Evolutionary conservation across 2,113 vertebrate genomes (phyloP).

Genomic region (Paramisgurnus dabryanus): DNA sequence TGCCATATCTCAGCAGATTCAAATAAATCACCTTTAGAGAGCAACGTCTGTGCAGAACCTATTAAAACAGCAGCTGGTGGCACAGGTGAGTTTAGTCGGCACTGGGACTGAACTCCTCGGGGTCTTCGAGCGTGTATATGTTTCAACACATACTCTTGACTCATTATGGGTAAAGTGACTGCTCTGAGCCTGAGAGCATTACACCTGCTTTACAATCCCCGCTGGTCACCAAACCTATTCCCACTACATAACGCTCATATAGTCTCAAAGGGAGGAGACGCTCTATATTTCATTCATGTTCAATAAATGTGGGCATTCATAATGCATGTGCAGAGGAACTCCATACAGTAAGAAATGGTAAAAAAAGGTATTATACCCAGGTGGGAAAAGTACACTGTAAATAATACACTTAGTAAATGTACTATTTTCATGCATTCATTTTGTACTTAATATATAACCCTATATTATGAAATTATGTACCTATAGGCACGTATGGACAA

Average conservation of each 20-base stretch:
- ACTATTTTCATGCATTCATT: no score
- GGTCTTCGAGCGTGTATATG: not conserved
- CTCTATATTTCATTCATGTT: slow-evolving; percentile 24
- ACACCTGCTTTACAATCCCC: slow-evolving; percentile 16
- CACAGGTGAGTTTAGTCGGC: slow-evolving; percentile 3
- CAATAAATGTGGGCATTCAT: not conserved
- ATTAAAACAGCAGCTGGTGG: not conserved
- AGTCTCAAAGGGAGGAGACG: not conserved
- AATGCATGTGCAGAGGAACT: not conserved
- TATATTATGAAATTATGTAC: no score
- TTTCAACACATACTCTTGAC: slow-evolving; percentile 13
- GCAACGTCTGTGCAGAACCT: not conserved
- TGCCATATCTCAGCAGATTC: slow-evolving; percentile 10
- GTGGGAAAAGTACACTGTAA: no score
- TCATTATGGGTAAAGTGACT: slow-evolving; percentile 14
- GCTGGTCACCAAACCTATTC: slow-evolving; percentile 7
- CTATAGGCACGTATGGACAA: no score
- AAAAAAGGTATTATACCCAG: no score
- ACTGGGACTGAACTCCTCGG: slow-evolving; percentile 5
- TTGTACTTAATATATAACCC: no score
- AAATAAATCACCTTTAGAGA: not conserved
- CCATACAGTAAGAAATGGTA: not conserved
- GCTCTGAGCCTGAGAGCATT: not conserved
- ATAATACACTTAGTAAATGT: no score
- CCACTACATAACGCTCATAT: slow-evolving; percentile 6